Evolutionary conservation across 2,113 vertebrate genomes (phyloP).

Genomic region (Hemiprocne comata): DNA sequence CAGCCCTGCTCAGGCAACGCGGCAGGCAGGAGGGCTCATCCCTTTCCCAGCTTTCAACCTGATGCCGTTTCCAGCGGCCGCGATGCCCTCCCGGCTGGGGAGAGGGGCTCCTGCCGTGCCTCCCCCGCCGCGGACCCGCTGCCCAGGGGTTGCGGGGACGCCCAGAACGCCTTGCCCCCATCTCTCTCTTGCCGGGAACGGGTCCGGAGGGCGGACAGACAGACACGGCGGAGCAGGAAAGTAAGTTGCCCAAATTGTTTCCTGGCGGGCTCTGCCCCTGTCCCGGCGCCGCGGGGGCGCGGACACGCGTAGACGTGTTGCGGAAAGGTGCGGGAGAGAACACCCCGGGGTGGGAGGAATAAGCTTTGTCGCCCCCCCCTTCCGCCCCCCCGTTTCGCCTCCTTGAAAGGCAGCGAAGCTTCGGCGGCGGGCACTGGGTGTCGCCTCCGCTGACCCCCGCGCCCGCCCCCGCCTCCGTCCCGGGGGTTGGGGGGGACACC

Average conservation of each 20-base stretch:
- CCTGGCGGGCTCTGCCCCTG: not conserved
- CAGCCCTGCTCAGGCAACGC: not conserved
- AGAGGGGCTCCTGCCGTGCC: no score
- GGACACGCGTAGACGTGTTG: not conserved
- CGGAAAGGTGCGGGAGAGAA: not conserved
- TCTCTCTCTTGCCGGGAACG: not conserved
- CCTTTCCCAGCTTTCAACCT: not conserved
- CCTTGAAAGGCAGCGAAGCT: not conserved
- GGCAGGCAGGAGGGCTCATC: not conserved
- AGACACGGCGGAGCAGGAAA: not conserved
- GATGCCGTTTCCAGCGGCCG: not conserved
- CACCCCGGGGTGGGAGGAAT: not conserved
- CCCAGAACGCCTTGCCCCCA: not conserved
- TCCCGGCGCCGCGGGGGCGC: no score
- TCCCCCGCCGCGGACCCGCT: not conserved
- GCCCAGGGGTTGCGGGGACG: not conserved
- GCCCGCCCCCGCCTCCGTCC: not conserved
- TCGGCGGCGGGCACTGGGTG: not conserved
- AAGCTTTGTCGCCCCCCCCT: not conserved
- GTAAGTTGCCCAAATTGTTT: not conserved
- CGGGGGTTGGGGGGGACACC: not conserved
- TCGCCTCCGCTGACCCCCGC: constrained; percentile 6
- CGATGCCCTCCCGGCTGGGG: not conserved
- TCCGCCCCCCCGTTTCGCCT: not conserved
- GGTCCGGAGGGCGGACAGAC: not conserved